Conservation (phyloP, 2,797 vertebrate species). For the Acanthopagrus latus region DNA sequence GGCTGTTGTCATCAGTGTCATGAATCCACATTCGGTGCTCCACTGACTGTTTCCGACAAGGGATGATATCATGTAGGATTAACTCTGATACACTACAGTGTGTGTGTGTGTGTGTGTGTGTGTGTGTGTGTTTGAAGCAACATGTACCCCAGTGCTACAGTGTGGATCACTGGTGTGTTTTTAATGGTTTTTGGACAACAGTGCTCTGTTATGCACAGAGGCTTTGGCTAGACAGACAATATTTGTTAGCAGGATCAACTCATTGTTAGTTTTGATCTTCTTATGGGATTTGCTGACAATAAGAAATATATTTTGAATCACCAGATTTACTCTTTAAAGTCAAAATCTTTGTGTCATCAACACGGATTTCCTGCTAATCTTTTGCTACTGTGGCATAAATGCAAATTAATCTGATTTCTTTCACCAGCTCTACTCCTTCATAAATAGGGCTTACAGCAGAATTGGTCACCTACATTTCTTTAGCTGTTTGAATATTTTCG, state of each 20-base stretch:
- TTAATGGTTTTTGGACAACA: not conserved
- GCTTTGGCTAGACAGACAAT: not conserved
- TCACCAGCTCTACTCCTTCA: not conserved
- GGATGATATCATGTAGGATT: not conserved
- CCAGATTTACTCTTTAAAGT: not conserved
- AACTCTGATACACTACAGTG: slow-evolving; percentile 1
- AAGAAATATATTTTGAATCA: not conserved
- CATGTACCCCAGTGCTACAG: not conserved
- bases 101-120: no score
- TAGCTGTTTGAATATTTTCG: not conserved
- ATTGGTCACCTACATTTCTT: not conserved
- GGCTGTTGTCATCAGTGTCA: not conserved
- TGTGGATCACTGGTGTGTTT: not conserved
- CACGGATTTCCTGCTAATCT: not conserved
- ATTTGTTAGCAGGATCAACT: not conserved
- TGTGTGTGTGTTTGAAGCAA: not conserved
- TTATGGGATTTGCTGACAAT: not conserved
- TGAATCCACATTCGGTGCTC: slow-evolving; percentile 18
- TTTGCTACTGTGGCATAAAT: not conserved
- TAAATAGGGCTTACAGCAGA: not conserved
- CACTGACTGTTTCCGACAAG: not conserved
- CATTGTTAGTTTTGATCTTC: not conserved
- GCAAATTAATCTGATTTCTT: not conserved
- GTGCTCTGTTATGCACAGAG: not conserved
- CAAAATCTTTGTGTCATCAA: not conserved